Percentiles rank a stretch among this genome's conserved stretches.
Evolutionary conservation across 2,888 invertebrate genomes (phyloP).

Genomic region (Mesorhabditis belari): DNA sequence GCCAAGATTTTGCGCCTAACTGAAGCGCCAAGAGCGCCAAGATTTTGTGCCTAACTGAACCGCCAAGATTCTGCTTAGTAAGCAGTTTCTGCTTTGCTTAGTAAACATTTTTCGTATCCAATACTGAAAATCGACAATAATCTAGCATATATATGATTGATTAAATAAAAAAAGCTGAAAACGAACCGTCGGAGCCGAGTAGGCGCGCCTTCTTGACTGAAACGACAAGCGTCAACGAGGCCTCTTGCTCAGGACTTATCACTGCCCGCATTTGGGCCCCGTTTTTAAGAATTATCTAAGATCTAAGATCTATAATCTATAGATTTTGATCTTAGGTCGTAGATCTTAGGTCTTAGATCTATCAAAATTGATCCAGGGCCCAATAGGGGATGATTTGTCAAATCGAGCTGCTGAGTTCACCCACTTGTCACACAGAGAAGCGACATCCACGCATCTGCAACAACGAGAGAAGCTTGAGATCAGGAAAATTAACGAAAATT

Average conservation of each 20-base stretch:
- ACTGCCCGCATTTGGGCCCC: background rate
- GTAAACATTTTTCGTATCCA: no score
- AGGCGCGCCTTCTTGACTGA: conserved; percentile 51
- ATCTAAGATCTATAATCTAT: background rate
- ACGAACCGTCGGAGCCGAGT: conserved; percentile 42
- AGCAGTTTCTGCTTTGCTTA: no score
- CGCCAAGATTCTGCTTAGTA: no score
- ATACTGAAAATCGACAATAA: no score
- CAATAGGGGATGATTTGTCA: background rate
- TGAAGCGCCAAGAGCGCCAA: no score
- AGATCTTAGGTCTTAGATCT: background rate
- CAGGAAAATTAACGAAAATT: background rate
- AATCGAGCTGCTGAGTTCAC: conserved; percentile 3
- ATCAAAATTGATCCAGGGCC: background rate
- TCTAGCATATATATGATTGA: no score
- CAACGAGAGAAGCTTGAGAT: background rate
- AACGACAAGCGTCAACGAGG: conserved; percentile 42
- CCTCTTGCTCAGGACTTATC: conserved; percentile 7
- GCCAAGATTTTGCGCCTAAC: no score
- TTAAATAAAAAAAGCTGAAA: conserved; percentile 7
- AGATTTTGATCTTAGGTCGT: background rate
- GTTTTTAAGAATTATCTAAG: background rate
- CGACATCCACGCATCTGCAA: conserved; percentile 37
- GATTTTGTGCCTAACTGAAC: no score
- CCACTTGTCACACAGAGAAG: conserved; percentile 45